Evolutionary conservation across 2,888 invertebrate species (phyloP).

Genomic region (Ochropleura leucogaster): DNA sequence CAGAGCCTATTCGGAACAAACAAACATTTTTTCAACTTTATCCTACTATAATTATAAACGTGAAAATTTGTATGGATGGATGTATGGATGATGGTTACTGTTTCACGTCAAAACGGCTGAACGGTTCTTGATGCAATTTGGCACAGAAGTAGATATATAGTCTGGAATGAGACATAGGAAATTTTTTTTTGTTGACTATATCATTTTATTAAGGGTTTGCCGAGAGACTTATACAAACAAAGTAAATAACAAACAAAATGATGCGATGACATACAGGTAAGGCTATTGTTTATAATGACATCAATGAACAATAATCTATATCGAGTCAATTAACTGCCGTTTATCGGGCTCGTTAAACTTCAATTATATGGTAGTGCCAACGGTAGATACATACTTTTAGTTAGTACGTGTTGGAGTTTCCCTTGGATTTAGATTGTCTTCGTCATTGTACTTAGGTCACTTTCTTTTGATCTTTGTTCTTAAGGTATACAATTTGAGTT

Average conservation of each 20-base stretch:
- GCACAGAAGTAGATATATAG: too few species aligned
- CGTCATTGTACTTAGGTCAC: slow-evolving; percentile 1
- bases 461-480: not conserved
- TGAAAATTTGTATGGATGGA: too few species aligned
- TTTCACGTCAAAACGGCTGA: too few species aligned
- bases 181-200: too few species aligned
- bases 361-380: slow-evolving; percentile 51
- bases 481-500: not conserved
- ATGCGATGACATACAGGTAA: slow-evolving; percentile 1
- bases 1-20: too few species aligned
- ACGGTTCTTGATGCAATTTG: too few species aligned
- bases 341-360: slow-evolving; percentile 63
- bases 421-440: not conserved
- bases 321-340: slow-evolving; percentile 55
- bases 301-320: slow-evolving; percentile 55
- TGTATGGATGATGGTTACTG: too few species aligned
- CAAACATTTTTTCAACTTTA: too few species aligned
- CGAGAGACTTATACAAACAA: too few species aligned
- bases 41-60: too few species aligned
- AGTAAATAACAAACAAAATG: not conserved
- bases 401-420: slow-evolving; percentile 18
- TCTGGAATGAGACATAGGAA: too few species aligned
- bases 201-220: too few species aligned
- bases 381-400: slow-evolving; percentile 12
- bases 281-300: slow-evolving; percentile 54